Conservation (phyloP, 2,113 vertebrate species). For the Cyanoramphus novaezelandiae region DNA sequence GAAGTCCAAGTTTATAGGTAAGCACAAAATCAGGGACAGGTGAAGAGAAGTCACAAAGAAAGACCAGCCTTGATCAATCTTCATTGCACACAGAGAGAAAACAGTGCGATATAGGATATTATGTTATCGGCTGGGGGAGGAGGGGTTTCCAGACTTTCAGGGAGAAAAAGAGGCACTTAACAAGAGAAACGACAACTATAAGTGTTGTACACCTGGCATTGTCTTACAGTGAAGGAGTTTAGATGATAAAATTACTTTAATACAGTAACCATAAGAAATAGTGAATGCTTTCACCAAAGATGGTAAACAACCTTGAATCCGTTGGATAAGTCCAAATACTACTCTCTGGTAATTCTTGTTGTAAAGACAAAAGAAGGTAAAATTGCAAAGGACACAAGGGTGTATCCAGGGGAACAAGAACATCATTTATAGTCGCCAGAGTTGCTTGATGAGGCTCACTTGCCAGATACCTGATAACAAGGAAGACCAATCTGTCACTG, state of each 20-base stretch:
- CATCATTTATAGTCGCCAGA: not conserved
- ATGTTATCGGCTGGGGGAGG: fast-evolving
- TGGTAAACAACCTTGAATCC: not conserved
- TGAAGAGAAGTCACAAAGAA: not conserved
- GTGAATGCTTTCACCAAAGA: not conserved
- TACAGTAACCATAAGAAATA: not conserved
- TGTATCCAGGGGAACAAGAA: conserved; percentile 17
- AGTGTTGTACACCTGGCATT: not conserved
- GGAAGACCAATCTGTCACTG: conserved; percentile 51
- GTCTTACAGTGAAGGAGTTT: not conserved
- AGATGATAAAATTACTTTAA: not conserved
- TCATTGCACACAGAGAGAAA: not conserved
- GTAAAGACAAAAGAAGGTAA: conserved; percentile 1
- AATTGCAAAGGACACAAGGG: conserved; percentile 2
- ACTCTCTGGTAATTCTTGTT: not conserved
- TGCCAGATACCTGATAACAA: conserved; percentile 50
- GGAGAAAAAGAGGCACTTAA: not conserved
- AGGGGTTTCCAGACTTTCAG: not conserved
- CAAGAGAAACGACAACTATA: not conserved
- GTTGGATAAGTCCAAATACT: not conserved
- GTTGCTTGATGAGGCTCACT: conserved; percentile 34
- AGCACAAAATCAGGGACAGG: not conserved
- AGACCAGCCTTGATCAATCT: not conserved
- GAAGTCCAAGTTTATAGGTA: not conserved
- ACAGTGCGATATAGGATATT: not conserved